A percentile compares a stretch with the other conserved stretches of the same genome.
These are phyloP conservation scores for Discoglossus pictus DNA, from an alignment of 2,797 vertebrate species.

Conservation along the genomic window DNA sequence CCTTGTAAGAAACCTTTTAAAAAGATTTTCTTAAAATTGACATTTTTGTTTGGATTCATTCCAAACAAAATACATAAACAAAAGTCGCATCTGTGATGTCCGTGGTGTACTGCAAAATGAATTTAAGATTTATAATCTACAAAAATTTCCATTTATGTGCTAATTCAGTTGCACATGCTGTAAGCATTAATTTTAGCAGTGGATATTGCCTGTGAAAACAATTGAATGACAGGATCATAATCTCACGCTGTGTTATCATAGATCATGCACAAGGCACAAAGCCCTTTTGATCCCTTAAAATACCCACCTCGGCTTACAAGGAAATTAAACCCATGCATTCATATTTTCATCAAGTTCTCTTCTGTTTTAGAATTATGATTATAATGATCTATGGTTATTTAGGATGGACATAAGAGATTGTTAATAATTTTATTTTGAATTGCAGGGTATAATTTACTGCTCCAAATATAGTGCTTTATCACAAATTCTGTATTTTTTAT, in stretches of 20 bases:
- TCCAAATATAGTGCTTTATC: no score
- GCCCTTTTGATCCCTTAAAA: slow-evolving; percentile 50
- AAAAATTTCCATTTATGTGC: slow-evolving; percentile 32
- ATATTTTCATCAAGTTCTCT: slow-evolving; percentile 43
- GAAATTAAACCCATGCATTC: slow-evolving; percentile 48
- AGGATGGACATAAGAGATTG: slow-evolving; percentile 1
- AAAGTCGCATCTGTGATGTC: no score
- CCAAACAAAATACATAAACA: no score
- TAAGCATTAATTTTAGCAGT: slow-evolving; percentile 41
- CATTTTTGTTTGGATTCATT: no score
- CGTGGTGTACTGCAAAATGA: no score
- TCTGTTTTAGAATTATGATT: slow-evolving; percentile 24
- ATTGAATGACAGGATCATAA: slow-evolving; percentile 43
- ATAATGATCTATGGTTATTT: slow-evolving; percentile 11
- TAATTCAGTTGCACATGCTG: slow-evolving; percentile 14
- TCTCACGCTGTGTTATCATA: slow-evolving; percentile 40
- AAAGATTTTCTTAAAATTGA: no score
- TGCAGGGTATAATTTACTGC: not conserved
- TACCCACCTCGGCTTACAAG: slow-evolving; percentile 40
- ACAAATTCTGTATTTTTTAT: no score
- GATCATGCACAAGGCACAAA: slow-evolving; percentile 47
- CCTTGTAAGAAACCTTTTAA: no score
- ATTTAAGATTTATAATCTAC: not conserved
- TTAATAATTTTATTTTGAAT: slow-evolving; percentile 14
- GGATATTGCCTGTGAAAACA: slow-evolving; percentile 42